Evolutionary conservation across 1,140 invertebrate species (phyloP).

Genomic region (Zaprionus davidi): DNA sequence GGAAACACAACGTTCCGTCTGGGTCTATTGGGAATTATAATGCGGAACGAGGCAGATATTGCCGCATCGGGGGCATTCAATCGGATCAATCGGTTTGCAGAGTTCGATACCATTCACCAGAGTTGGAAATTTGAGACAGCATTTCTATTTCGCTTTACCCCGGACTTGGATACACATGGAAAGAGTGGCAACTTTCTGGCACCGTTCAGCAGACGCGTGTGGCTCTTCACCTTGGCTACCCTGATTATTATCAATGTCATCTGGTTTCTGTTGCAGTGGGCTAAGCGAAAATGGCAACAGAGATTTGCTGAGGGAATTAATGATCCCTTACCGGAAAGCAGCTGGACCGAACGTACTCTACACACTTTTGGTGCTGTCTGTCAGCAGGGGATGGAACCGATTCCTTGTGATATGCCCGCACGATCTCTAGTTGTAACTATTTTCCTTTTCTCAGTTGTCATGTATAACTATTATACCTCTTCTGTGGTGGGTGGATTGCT

Average conservation of each 20-base stretch:
- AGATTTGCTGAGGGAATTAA: not conserved
- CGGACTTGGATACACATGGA: conserved; percentile 66
- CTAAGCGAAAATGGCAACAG: conserved; percentile 20
- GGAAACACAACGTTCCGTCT: conserved; percentile 69
- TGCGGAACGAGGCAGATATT: conserved; percentile 77
- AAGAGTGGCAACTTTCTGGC: conserved; percentile 72
- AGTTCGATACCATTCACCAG: conserved; percentile 79
- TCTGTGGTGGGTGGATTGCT: conserved; percentile 80
- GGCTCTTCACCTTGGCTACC: conserved; percentile 52
- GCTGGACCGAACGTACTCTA: conserved; percentile 49
- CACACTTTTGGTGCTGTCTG: conserved; percentile 71
- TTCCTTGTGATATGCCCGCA: conserved; percentile 55
- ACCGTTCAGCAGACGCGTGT: conserved; percentile 69
- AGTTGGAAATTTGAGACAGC: conserved; percentile 80
- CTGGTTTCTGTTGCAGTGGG: conserved; percentile 59
- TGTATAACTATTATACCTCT: conserved; percentile 83
- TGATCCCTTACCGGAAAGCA: not conserved
- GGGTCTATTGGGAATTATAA: conserved; percentile 71
- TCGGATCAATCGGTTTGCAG: conserved; percentile 71
- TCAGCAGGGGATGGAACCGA: conserved; percentile 73
- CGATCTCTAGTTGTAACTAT: conserved; percentile 69
- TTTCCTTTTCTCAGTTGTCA: conserved; percentile 73
- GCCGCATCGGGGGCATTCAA: conserved; percentile 75
- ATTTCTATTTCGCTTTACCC: conserved; percentile 74
- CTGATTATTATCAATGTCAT: conserved; percentile 50